Evolutionary conservation across 2,113 vertebrate species (phyloP).

Genomic region (Neogale vison): DNA sequence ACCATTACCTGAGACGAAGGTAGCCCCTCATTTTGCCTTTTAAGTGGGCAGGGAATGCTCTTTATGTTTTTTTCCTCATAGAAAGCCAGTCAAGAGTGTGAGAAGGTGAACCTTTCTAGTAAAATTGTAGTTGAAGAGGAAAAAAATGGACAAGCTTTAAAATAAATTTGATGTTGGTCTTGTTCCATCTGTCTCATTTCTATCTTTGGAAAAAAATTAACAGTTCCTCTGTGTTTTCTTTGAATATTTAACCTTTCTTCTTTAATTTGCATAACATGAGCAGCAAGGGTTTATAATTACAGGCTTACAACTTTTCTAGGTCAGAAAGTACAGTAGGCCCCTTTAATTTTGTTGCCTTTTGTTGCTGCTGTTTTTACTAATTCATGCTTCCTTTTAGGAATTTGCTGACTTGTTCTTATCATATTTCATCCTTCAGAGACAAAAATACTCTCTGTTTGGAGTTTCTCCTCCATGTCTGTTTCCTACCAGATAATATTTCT

Average conservation of each 20-base stretch:
- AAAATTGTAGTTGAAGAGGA: not conserved
- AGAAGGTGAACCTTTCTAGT: not conserved
- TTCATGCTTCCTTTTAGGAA: not conserved
- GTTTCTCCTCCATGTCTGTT: slow-evolving; percentile 49
- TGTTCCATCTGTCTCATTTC: not conserved
- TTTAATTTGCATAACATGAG: not conserved
- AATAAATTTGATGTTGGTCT: not conserved
- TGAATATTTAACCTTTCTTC: not conserved
- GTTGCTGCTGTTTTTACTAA: not conserved
- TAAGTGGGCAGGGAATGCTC: not conserved
- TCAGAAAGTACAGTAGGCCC: not conserved
- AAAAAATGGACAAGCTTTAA: not conserved
- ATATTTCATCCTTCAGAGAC: slow-evolving; percentile 6
- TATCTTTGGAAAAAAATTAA: not conserved
- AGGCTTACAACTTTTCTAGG: slow-evolving; percentile 4
- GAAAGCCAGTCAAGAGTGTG: not conserved
- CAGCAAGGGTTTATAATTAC: not conserved
- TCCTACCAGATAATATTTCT: slow-evolving; percentile 56
- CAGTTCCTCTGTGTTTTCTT: not conserved
- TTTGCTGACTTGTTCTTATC: slow-evolving; percentile 19
- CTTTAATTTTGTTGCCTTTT: not conserved
- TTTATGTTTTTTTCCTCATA: not conserved
- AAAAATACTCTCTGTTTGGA: slow-evolving; percentile 12
- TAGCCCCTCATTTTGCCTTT: not conserved
- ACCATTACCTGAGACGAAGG: too few relatives aligned